A percentile compares a stretch with the other conserved stretches of the same genome.
Conservation (phyloP, 2,888 invertebrate species). For the Aleiodes alternator region DNA sequence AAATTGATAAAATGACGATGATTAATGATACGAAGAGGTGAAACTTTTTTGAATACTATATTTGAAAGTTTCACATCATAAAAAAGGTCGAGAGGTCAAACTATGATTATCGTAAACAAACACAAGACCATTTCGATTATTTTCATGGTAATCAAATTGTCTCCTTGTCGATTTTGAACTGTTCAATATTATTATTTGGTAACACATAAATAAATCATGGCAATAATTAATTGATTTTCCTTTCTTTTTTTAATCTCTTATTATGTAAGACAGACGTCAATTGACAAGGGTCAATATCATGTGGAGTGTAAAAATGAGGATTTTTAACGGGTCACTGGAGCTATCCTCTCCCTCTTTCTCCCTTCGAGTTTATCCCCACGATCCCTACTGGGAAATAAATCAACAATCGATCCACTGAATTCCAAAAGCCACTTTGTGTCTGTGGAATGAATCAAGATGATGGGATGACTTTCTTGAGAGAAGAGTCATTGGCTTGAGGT, state of each 20-base stretch:
- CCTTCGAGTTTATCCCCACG: conserved; percentile 1
- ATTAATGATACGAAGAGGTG: too few relatives aligned
- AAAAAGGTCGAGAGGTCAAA: conserved; percentile 24
- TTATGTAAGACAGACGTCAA: conserved; percentile 40
- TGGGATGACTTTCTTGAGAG: background rate
- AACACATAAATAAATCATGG: too few relatives aligned
- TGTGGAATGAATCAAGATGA: conserved; percentile 1
- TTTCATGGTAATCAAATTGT: conserved; percentile 27
- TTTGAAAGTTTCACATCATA: too few relatives aligned
- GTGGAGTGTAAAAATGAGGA: conserved; percentile 72
- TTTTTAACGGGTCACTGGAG: conserved; percentile 52
- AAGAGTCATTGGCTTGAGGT: conserved; percentile 11
- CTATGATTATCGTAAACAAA: conserved; percentile 11
- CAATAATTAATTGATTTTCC: too few relatives aligned
- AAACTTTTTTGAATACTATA: too few relatives aligned
- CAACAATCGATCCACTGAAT: conserved; percentile 66
- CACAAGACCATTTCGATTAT: conserved; percentile 1
- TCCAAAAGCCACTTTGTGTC: conserved; percentile 47
- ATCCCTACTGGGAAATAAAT: conserved; percentile 54
- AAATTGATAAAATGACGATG: too few relatives aligned
- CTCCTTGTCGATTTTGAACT: conserved; percentile 1
- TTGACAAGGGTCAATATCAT: conserved; percentile 65
- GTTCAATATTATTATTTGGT: too few relatives aligned
- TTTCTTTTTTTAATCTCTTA: too few relatives aligned
- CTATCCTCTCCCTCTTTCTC: background rate